These are phyloP conservation scores for Hetaerina titia DNA, from an alignment of 2,888 invertebrate genomes.

Conservation along the genomic window DNA sequence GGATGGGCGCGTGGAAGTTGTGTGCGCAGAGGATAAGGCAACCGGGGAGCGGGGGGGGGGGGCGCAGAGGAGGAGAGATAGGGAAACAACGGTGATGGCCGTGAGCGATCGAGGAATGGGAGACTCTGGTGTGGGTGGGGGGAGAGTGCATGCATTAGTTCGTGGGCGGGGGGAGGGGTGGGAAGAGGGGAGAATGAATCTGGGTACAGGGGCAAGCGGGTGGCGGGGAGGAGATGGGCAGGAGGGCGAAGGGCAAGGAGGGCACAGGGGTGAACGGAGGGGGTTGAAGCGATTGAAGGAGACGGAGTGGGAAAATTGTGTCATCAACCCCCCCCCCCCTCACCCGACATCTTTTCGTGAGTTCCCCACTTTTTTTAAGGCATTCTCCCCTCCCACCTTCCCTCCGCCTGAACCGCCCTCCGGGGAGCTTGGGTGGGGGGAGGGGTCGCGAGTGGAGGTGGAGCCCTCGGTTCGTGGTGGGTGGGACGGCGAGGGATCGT, in stretches of 20 bases:
- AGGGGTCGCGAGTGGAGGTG: no score
- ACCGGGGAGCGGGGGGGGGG: background rate
- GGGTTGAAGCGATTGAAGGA: background rate
- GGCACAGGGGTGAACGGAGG: background rate
- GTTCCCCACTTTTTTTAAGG: background rate
- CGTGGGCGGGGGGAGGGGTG: background rate
- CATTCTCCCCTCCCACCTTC: no score
- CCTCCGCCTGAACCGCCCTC: no score
- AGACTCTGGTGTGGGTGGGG: background rate
- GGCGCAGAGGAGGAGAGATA: slow-evolving; percentile 33
- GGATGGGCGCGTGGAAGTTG: slow-evolving; percentile 15
- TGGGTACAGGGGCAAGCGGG: background rate
- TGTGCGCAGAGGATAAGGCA: slow-evolving; percentile 34
- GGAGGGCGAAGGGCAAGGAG: background rate
- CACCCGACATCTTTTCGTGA: background rate
- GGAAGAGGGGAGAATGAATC: background rate
- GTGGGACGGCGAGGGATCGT: background rate
- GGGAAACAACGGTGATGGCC: slow-evolving; percentile 58
- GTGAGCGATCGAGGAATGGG: slow-evolving; percentile 36
- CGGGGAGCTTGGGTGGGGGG: no score
- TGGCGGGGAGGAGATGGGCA: background rate
- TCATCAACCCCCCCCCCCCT: background rate
- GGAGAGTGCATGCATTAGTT: background rate
- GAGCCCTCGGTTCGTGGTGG: background rate
- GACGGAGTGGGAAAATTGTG: background rate